A percentile compares a stretch with the other conserved stretches of the same genome.
Conservation (phyloP, 2,888 invertebrate species). For the Hyposoter didymator region DNA sequence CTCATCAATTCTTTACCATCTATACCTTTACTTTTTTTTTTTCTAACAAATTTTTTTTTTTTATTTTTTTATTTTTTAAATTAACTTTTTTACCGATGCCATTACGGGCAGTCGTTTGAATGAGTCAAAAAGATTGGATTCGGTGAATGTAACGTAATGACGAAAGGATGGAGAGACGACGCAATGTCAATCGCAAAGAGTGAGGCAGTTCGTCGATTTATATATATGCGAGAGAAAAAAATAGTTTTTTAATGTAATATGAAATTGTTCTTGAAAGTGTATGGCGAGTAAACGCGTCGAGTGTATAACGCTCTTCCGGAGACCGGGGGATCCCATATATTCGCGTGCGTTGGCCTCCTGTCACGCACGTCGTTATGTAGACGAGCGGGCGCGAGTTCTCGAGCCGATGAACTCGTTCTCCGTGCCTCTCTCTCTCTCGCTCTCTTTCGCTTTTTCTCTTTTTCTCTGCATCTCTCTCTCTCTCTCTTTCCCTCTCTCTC, state of each 20-base stretch:
- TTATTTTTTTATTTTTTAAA: neutral
- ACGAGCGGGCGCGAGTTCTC: constrained; percentile 46
- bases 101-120: neutral
- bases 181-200: constrained; percentile 21
- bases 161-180: constrained; percentile 8
- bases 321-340: constrained; percentile 42
- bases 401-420: constrained; percentile 51
- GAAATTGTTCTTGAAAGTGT: constrained; percentile 29
- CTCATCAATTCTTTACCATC: constrained; percentile 3
- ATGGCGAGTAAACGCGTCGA: constrained; percentile 40
- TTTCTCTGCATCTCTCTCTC: constrained; percentile 12
- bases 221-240: constrained; percentile 11
- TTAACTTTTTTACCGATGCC: neutral
- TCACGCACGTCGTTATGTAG: constrained; percentile 64
- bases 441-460: neutral
- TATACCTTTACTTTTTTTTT: neutral
- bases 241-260: constrained; percentile 5
- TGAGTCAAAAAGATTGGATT: neutral
- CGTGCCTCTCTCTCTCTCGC: constrained; percentile 2
- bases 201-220: constrained; percentile 35
- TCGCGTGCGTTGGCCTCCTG: constrained; percentile 60
- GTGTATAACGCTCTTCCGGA: constrained; percentile 63
- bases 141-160: neutral
- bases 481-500: constrained; percentile 23
- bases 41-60: neutral